Conservation (phyloP, 1,140 invertebrate genomes). For the Papilio dardanus region DNA sequence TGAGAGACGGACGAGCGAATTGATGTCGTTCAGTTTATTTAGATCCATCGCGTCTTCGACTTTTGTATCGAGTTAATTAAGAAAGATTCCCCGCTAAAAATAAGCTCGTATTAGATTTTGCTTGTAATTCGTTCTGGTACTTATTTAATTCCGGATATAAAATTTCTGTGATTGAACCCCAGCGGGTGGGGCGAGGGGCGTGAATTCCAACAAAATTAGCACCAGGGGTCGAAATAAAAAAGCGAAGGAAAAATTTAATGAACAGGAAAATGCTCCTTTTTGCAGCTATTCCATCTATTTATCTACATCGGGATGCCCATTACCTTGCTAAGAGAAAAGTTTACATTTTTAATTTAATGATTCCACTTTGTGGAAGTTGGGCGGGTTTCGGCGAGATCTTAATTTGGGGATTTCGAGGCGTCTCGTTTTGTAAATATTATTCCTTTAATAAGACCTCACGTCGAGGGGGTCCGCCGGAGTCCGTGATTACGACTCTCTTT, state of each 20-base stretch:
- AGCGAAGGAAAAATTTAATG: conserved; percentile 84
- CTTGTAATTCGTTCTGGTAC: conserved; percentile 77
- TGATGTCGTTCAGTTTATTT: conserved; percentile 35
- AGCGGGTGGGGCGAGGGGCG: conserved; percentile 80
- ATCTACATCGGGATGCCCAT: conserved; percentile 83
- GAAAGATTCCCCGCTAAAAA: conserved; percentile 67
- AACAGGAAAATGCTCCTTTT: conserved; percentile 84
- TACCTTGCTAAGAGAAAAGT: conserved; percentile 84
- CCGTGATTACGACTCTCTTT: conserved; percentile 81
- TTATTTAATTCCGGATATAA: conserved; percentile 84
- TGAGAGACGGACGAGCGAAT: conserved; percentile 36
- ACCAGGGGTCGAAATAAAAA: conserved; percentile 83
- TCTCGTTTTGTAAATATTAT: conserved; percentile 83
- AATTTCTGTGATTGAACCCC: conserved; percentile 83
- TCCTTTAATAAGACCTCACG: conserved; percentile 82
- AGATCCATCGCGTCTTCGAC: conserved; percentile 2
- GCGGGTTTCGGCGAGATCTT: conserved; percentile 81
- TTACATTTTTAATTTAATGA: conserved; percentile 84
- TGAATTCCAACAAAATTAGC: conserved; percentile 84
- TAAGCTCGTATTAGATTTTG: conserved; percentile 79
- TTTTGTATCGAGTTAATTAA: conserved; percentile 71
- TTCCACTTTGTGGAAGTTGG: conserved; percentile 83
- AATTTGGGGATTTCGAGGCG: conserved; percentile 82
- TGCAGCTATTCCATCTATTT: conserved; percentile 83
- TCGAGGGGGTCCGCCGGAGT: conserved; percentile 78